Base-by-base conservation (phyloP, 2,113 vertebrate species). In the Eulemur macaco region DNA sequence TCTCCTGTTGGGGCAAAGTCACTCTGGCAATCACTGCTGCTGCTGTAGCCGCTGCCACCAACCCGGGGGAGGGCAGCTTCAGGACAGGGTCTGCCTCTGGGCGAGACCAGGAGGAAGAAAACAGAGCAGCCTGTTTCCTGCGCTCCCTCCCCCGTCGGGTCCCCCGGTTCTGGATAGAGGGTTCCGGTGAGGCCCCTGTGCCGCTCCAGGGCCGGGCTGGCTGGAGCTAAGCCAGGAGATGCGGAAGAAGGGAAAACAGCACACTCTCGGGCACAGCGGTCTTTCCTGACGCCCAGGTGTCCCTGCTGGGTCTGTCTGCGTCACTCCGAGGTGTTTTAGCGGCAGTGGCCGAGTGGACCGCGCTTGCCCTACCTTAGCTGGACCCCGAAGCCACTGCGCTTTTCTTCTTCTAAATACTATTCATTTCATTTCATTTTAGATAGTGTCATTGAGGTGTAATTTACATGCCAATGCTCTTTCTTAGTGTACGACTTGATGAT, bases 241-340 rank as follows among this genome's bases (percentile, higher is more conserved):
- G 0, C 1, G 2, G 54, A 47, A 45, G 82, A 52, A 15, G 21
- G 4, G 37, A 56, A 39, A 3, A 7, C 60, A 45, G 34, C 17
- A 9, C 31, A 3, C 13, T 42, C 29, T 2, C 31, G 2, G 14
- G 2, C 2, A 47, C 7, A 5, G 5, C 60, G 31, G 31, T 14
- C 73, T 39, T 15, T 45, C 9, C 3, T 29, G 20, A 11, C 6
- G 7, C 45, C 45, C 56, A 11, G 14, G 20, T 17, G 17, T 47
- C 60, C 66, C 8, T 0, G 17, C 31, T 10, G 0, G 15, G 2
- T 17, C 83, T 58, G 18, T 56, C 39, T 60, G 83, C 52, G 58
- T 52, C 37, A 14, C 18, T 39, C 92, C 4, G 18, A 20, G 50
- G 37, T 23, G 37, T 27, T 47, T 31, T 25, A 27, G 37, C 23